Evolutionary conservation across 2,888 invertebrate species (phyloP), one percentile per base, ranked within the genome.

Genomic region (Stramonita haemastoma): DNA sequence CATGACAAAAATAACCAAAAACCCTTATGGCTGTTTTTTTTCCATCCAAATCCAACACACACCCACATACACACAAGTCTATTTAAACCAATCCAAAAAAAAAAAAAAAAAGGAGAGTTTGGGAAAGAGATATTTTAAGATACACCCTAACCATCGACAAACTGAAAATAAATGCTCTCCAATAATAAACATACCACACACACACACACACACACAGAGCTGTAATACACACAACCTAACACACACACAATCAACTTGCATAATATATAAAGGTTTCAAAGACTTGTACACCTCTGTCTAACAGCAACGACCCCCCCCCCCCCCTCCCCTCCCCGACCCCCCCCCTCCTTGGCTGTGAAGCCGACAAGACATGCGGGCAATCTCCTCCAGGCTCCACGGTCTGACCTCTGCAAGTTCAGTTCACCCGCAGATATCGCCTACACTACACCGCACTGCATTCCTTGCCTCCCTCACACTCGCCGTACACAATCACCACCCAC

Each of bases 201-300:
- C 87, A 87, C 87, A 87, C 87, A 66, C 73, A 87, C 87, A 77
- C 34, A 79, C 79, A 34, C 79, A 79, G 0, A 79, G 32, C 13
- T 34, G 5, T 34, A 66, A 17, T 66, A 66, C 66, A 66, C 66
- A 66, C 66, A 66, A 17, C 17, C 66, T 15, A 11, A 60, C 60
- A 36, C 81, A 36, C 81, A n/a, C 22, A 29, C 81, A n/a, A 56
- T 29, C 57, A 57, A 57, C 84, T 85, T 85, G 84, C 84, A 85
- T 60, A 85, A 85, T 57, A 56, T 36, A n/a, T 46, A 5, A 57
- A 56, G 13, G 11, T n/a, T 34, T 29, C 85, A 29, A 57, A 57
- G 29, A 56, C 32, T 22, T 34, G 34, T 86, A 22, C 66, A 66
- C 22, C 5, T 34, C 15, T 56, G 32, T 34, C 17, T 36, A 77